Conservation (phyloP, 2,113 vertebrate species). For the Rhombomys opimus region DNA sequence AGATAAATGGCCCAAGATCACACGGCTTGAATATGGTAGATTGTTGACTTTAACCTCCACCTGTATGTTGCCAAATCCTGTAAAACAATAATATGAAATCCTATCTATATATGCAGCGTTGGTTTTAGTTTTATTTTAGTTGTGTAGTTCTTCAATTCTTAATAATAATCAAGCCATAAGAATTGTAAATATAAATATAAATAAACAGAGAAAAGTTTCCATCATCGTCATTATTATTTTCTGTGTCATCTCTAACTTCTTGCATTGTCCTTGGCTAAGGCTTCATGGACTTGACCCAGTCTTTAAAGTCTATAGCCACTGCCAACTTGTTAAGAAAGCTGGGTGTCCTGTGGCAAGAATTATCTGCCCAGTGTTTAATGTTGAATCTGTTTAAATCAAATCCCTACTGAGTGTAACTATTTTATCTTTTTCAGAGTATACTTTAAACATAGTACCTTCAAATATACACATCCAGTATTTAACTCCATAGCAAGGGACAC, state of each 20-base stretch:
- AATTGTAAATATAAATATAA: background rate
- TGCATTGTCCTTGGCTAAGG: background rate
- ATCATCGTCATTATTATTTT: background rate
- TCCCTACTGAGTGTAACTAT: background rate
- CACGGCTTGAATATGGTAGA: background rate
- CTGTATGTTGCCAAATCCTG: background rate
- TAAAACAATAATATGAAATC: background rate
- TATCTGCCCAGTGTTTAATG: slow-evolving; percentile 33
- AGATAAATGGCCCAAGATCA: background rate
- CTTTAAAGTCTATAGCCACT: background rate
- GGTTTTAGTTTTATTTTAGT: slow-evolving; percentile 38
- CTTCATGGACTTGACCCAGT: background rate
- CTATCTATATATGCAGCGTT: background rate
- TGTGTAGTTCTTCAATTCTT: background rate
- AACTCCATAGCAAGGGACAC: background rate
- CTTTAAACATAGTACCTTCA: slow-evolving; percentile 13
- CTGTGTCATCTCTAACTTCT: background rate
- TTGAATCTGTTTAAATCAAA: background rate
- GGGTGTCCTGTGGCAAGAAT: slow-evolving; percentile 21
- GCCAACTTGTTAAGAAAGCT: slow-evolving; percentile 7
- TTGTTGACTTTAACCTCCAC: background rate
- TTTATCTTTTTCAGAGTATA: slow-evolving; percentile 17
- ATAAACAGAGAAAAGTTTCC: background rate
- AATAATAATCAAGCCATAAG: background rate
- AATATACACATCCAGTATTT: background rate